Percentiles rank a stretch among this genome's conserved stretches.
These are phyloP conservation scores for Microcebus jonahi DNA, from an alignment of 2,113 vertebrate species.

Conservation along the genomic window DNA sequence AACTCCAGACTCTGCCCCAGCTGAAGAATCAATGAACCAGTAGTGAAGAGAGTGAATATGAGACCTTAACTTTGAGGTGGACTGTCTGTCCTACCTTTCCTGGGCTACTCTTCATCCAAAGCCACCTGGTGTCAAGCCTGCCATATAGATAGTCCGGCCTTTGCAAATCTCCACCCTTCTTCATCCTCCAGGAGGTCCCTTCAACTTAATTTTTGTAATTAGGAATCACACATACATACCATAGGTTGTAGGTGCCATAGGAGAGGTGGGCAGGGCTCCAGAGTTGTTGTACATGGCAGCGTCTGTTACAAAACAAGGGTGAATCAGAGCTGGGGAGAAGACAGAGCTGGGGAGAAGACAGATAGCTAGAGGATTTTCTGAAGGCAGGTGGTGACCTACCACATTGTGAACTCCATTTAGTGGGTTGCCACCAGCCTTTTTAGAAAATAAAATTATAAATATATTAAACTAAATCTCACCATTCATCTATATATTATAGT, in stretches of 20 bases:
- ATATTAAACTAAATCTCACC: not conserved
- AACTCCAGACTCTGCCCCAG: not conserved
- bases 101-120: not conserved
- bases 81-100: not conserved
- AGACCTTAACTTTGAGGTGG: not conserved
- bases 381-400: not conserved
- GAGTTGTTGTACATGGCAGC: constrained; percentile 97
- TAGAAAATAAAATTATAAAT: not conserved
- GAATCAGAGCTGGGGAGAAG: not conserved
- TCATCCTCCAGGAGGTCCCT: not conserved
- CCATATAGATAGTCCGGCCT: not conserved
- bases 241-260: constrained; percentile 88
- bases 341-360: not conserved
- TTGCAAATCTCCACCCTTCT: not conserved
- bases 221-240: constrained; percentile 80
- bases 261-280: constrained; percentile 81
- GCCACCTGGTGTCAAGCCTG: not conserved
- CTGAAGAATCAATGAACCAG: not conserved
- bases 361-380: not conserved
- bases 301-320: constrained; percentile 83
- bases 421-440: not conserved
- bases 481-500: not conserved
- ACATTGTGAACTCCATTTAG: not conserved
- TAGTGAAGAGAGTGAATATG: not conserved
- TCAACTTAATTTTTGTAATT: not conserved